Evolutionary conservation across 1,140 invertebrate species (phyloP).

Genomic region (Tetragonula clypearis): DNA sequence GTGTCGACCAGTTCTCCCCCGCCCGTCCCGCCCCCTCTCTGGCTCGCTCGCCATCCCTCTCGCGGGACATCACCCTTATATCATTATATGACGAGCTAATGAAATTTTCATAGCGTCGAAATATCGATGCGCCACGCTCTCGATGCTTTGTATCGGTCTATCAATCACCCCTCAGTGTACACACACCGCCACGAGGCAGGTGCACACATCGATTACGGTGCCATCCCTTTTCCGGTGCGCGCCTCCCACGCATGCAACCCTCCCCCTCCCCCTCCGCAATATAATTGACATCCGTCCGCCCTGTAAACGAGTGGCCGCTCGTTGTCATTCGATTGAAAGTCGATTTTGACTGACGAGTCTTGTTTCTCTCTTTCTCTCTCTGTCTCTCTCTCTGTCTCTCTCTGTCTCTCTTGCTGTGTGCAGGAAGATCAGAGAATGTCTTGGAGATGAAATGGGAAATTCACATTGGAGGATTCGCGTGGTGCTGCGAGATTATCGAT

Average conservation of each 20-base stretch:
- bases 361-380: neutral
- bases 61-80: conserved; percentile 70
- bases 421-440: neutral
- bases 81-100: conserved; percentile 77
- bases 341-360: conserved; percentile 49
- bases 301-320: conserved; percentile 60
- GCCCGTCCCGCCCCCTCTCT: conserved; percentile 28
- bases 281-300: conserved; percentile 71
- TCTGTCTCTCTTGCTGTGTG: too few relatives aligned
- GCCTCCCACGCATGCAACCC: conserved; percentile 53
- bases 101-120: conserved; percentile 77
- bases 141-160: conserved; percentile 65
- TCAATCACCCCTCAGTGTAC: conserved; percentile 68
- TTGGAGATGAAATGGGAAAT: neutral
- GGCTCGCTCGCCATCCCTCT: conserved; percentile 22
- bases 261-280: neutral
- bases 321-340: conserved; percentile 61
- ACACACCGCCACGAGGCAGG: conserved; percentile 40
- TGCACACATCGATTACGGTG: conserved; percentile 41
- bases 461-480: neutral
- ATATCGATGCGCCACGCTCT: conserved; percentile 72
- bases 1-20: conserved; percentile 69
- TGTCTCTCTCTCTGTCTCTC: too few relatives aligned
- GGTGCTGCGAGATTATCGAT: neutral
- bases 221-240: neutral